phyloP scores from a whole-genome alignment of 2,113 vertebrate genomes.

The Aegypius monachus region DNA sequence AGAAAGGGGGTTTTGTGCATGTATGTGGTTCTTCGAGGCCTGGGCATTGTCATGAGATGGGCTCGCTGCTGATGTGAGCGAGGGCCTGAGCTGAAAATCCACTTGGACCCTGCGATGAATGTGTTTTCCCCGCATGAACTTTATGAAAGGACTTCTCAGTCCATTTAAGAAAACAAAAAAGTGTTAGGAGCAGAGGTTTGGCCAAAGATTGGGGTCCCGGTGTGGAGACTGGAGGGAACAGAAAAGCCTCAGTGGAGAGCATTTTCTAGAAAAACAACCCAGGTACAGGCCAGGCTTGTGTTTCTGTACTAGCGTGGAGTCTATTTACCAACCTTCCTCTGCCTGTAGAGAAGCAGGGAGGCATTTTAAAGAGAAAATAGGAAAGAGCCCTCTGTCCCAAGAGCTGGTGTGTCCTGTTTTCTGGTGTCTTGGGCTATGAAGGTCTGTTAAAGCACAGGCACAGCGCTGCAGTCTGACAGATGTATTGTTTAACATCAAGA shows the following conservation, averaged over 20 bases:
- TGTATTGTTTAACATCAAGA: background rate
- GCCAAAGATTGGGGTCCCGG: slow-evolving; percentile 34
- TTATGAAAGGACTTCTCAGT: slow-evolving; percentile 62
- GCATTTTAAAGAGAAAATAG: background rate
- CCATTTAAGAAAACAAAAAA: slow-evolving; percentile 55
- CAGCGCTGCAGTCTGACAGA: background rate
- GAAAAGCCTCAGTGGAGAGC: slow-evolving; percentile 62
- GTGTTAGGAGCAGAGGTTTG: slow-evolving; percentile 58
- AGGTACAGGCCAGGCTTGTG: slow-evolving; percentile 45
- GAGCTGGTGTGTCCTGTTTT: background rate
- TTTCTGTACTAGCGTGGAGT: background rate
- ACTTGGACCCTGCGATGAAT: background rate
- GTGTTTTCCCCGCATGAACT: slow-evolving; percentile 24
- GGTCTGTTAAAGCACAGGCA: background rate
- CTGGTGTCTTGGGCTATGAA: background rate
- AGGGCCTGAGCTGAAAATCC: background rate
- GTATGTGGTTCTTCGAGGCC: background rate
- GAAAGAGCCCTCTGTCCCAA: background rate
- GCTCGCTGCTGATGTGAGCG: background rate
- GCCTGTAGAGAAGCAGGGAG: background rate
- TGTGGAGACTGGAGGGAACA: slow-evolving; percentile 39
- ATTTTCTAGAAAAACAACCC: slow-evolving; percentile 32
- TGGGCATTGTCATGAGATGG: background rate
- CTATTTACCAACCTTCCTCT: background rate
- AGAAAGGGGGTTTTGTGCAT: background rate